phyloP scores from a whole-genome alignment of 2,888 invertebrate species.

The Biston stratarius region DNA sequence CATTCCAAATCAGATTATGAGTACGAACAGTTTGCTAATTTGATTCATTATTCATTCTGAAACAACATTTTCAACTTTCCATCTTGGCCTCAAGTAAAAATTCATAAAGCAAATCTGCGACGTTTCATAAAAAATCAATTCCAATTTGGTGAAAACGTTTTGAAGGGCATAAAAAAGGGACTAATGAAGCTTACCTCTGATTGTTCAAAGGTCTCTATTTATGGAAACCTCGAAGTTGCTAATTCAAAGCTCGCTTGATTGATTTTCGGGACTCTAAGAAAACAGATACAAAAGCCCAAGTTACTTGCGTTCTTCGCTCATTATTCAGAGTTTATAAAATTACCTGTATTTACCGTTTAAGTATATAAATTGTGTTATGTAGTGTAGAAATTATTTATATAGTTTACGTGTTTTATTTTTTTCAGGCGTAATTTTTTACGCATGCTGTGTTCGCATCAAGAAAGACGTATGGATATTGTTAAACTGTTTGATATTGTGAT shows the following conservation, averaged over 20 bases:
- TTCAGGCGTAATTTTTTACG: no score
- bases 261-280: slow-evolving; percentile 20
- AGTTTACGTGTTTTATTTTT: no score
- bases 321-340: not conserved
- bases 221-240: slow-evolving; percentile 27
- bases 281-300: slow-evolving; percentile 16
- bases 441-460: no score
- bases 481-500: no score
- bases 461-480: no score
- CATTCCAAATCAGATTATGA: no score
- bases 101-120: slow-evolving; percentile 15
- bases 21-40: not conserved
- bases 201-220: slow-evolving; percentile 42
- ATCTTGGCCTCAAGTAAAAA: slow-evolving; percentile 5
- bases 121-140: slow-evolving; percentile 32
- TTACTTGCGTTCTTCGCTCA: not conserved
- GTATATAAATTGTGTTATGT: not conserved
- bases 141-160: slow-evolving; percentile 22
- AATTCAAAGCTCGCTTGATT: slow-evolving; percentile 31
- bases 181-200: slow-evolving; percentile 33
- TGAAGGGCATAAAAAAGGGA: slow-evolving; percentile 31
- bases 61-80: not conserved
- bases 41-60: not conserved
- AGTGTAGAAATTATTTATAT: no score
- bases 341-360: not conserved